phyloP scores from a whole-genome alignment of 2,888 invertebrate genomes.

The Tigriopus californicus region DNA sequence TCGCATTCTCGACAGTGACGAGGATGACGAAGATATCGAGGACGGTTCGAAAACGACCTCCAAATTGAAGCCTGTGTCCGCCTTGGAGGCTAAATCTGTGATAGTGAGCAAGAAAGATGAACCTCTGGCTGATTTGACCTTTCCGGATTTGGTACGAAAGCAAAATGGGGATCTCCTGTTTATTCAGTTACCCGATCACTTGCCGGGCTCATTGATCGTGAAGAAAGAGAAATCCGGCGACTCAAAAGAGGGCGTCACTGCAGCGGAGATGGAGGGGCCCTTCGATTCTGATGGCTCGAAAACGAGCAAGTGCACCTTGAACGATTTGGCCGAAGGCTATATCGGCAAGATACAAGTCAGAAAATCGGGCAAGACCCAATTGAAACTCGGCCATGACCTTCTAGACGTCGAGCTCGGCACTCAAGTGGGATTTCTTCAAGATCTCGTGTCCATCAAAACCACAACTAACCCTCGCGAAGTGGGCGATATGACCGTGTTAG shows the following conservation, averaged over 20 bases:
- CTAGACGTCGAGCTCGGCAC: constrained; percentile 18
- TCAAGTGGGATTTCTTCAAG: constrained; percentile 14
- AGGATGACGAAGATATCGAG: neutral
- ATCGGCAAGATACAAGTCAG: constrained; percentile 10
- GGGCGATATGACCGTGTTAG: constrained; percentile 13
- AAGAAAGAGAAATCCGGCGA: neutral
- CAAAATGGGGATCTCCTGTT: constrained; percentile 4
- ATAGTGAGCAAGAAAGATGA: neutral
- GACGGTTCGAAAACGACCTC: neutral
- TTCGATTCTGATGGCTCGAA: neutral
- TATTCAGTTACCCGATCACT: constrained; percentile 8
- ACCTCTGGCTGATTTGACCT: neutral
- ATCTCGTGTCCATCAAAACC: neutral
- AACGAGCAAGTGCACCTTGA: neutral
- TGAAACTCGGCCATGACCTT: neutral
- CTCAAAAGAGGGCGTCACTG: neutral
- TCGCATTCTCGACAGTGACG: neutral
- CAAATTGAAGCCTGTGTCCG: neutral
- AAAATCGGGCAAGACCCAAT: neutral
- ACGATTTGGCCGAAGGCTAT: neutral
- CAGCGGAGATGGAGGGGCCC: neutral
- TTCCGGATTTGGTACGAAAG: neutral
- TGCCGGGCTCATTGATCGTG: neutral
- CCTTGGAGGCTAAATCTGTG: neutral
- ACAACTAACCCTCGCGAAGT: neutral